phyloP scores from a whole-genome alignment of 2,888 invertebrate species.

The Caenorhabditis doughertyi region DNA sequence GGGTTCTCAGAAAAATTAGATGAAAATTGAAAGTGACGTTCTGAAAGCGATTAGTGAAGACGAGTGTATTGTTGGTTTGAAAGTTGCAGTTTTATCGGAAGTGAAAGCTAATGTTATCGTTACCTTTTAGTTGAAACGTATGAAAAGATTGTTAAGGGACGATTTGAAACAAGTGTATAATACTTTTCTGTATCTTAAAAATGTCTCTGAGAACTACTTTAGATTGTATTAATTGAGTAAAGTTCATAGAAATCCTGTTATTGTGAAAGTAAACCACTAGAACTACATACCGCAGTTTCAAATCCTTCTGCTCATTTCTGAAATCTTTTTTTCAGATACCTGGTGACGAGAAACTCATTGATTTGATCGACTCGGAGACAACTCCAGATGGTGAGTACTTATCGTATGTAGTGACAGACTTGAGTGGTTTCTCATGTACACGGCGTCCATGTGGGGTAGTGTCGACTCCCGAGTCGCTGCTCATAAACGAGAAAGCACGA shows the following conservation, averaged over 20 bases:
- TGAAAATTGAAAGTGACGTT: conserved; percentile 47
- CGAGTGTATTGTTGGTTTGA: conserved; percentile 13
- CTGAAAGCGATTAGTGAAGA: conserved; percentile 27
- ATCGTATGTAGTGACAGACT: conserved; percentile 47
- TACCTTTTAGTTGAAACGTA: too few relatives aligned
- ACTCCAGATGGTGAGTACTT: conserved; percentile 59
- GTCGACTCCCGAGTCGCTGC: conserved; percentile 68
- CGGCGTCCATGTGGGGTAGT: conserved; percentile 47
- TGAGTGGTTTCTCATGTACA: conserved; percentile 47
- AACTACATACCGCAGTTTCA: too few relatives aligned
- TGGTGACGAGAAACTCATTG: conserved; percentile 66
- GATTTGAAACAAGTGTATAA: too few relatives aligned
- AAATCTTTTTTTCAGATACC: conserved; percentile 54
- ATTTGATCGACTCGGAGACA: conserved; percentile 59
- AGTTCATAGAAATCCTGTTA: too few relatives aligned
- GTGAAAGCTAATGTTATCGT: conserved; percentile 20
- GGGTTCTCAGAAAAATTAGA: conserved; percentile 23
- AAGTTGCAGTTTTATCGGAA: conserved; percentile 21
- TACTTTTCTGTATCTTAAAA: too few relatives aligned
- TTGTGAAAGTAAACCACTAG: too few relatives aligned
- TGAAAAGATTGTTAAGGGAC: too few relatives aligned
- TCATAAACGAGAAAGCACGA: conserved; percentile 67
- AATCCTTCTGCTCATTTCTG: conserved; percentile 21
- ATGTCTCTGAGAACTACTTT: too few relatives aligned
- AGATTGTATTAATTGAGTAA: too few relatives aligned